These are phyloP conservation scores for Tinea trinotella DNA, from an alignment of 2,888 invertebrate species.

Conservation along the genomic window DNA sequence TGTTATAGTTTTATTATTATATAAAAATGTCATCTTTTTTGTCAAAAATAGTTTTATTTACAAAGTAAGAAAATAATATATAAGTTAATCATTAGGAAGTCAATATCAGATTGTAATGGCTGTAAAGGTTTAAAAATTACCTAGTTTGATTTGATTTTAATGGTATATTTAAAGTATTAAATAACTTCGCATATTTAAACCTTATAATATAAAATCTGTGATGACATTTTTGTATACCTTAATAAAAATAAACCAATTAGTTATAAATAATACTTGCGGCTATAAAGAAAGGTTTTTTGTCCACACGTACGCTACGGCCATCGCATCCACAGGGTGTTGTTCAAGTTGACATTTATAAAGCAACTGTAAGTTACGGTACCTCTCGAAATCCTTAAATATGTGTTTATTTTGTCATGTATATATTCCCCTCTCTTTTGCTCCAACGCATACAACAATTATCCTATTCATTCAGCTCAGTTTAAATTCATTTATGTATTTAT, in stretches of 20 bases:
- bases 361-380: slow-evolving; percentile 65
- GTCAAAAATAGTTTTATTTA: background rate
- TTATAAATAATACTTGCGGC: background rate
- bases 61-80: no score
- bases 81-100: no score
- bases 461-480: background rate
- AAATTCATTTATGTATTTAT: no score
- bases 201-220: background rate
- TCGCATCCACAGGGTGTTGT: slow-evolving; percentile 60
- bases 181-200: no score
- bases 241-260: background rate
- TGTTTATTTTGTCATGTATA: background rate
- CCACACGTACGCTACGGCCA: slow-evolving; percentile 60
- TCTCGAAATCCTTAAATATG: slow-evolving; percentile 5
- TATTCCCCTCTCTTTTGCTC: background rate
- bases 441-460: background rate
- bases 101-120: no score
- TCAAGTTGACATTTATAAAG: slow-evolving; percentile 67
- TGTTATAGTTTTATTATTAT: background rate
- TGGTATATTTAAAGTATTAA: no score
- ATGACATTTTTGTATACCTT: background rate
- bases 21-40: background rate
- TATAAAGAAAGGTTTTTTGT: slow-evolving; percentile 48
- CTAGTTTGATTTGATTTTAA: no score
- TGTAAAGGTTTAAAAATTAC: no score